Evolutionary conservation across 2,113 vertebrate species (phyloP).

Genomic region (Colistium nudipinnis): DNA sequence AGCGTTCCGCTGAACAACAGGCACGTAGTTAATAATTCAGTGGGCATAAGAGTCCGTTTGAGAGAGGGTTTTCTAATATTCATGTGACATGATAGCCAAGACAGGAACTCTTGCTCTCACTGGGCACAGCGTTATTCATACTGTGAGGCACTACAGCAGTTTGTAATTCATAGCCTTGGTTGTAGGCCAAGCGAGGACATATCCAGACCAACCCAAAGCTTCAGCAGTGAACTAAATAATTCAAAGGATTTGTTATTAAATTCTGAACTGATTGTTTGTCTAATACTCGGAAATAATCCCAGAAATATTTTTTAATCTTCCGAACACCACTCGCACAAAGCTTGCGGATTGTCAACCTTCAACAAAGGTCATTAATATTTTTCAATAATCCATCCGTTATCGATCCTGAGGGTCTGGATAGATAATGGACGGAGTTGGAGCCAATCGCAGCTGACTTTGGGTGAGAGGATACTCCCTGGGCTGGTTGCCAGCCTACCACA

Average conservation of each 20-base stretch:
- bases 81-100: constrained; percentile 76
- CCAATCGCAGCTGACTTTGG: background rate
- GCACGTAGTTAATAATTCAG: constrained; percentile 72
- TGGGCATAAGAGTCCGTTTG: constrained; percentile 64
- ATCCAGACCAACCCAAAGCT: constrained; percentile 41
- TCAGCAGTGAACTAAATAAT: constrained; percentile 37
- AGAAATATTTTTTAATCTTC: background rate
- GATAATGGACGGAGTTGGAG: background rate
- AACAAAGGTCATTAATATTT: too few relatives aligned
- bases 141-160: constrained; percentile 45
- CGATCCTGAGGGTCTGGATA: too few relatives aligned
- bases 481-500: too few relatives aligned
- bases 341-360: background rate
- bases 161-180: constrained; percentile 69
- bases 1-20: constrained; percentile 60
- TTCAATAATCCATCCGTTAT: too few relatives aligned
- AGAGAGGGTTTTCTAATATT: constrained; percentile 74
- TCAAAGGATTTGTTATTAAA: constrained; percentile 16
- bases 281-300: constrained; percentile 16
- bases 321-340: constrained; percentile 6
- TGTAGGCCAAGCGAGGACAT: constrained; percentile 46
- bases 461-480: too few relatives aligned
- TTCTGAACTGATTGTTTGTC: background rate
- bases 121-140: constrained; percentile 66
- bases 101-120: constrained; percentile 67